A percentile compares a stretch with the other conserved stretches of the same genome.
Conservation (phyloP, 2,888 invertebrate genomes). For the Noctua comes region DNA sequence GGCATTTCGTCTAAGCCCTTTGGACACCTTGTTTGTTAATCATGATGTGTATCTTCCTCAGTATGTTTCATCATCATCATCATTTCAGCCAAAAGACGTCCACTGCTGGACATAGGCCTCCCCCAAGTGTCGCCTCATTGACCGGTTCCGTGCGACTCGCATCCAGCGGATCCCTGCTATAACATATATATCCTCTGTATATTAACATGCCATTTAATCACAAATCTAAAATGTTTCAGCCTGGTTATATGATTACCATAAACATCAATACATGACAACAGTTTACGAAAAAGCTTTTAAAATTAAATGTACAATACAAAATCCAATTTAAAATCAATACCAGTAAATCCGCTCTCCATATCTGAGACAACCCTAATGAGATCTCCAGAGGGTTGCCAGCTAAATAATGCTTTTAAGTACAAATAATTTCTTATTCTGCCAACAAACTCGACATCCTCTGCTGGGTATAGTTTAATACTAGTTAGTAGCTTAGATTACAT, state of each 20-base stretch:
- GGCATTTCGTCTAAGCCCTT: not conserved
- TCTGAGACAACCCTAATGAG: constrained; percentile 75
- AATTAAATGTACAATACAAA: constrained; percentile 29
- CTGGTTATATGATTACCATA: not conserved
- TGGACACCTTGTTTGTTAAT: not conserved
- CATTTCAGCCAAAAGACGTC: too few relatives aligned
- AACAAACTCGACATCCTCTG: constrained; percentile 10
- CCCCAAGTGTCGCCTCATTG: too few relatives aligned
- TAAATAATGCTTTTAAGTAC: constrained; percentile 28
- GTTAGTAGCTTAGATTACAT: not conserved
- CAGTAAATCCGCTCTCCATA: constrained; percentile 27
- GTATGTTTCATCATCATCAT: too few relatives aligned
- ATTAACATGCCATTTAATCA: not conserved
- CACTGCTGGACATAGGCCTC: too few relatives aligned
- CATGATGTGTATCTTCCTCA: not conserved
- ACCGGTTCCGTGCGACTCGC: too few relatives aligned
- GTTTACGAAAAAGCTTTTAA: constrained; percentile 31
- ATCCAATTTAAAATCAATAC: constrained; percentile 43
- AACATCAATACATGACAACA: not conserved
- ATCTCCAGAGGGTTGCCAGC: constrained; percentile 74
- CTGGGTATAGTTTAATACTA: not conserved
- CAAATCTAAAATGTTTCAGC: not conserved
- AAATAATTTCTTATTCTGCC: not conserved
- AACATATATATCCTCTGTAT: not conserved
- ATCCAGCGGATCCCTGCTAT: too few relatives aligned